phyloP scores from a whole-genome alignment of 2,888 invertebrate genomes.

The Cordilura impudica region DNA sequence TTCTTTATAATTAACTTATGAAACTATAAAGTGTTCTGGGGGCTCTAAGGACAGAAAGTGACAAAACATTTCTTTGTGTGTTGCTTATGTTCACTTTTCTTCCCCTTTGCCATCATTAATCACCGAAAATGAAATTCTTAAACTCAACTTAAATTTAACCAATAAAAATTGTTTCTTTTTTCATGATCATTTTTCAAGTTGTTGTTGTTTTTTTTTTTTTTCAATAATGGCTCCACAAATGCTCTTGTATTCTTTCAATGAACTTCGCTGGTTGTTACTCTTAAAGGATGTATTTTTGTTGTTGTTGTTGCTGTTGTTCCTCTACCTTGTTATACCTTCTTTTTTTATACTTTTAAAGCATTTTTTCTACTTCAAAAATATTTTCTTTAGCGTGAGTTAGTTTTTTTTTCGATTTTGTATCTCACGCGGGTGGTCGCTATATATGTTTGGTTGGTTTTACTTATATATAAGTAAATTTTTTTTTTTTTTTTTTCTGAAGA shows the following conservation, averaged over 20 bases:
- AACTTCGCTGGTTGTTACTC: constrained; percentile 6
- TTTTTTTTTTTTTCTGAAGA: constrained; percentile 28
- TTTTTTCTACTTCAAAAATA: background rate
- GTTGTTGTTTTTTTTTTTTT: background rate
- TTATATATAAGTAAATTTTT: background rate
- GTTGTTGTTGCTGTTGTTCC: constrained; percentile 21
- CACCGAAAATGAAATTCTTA: background rate
- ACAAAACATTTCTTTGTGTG: constrained; percentile 22
- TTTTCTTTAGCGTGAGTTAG: constrained; percentile 45
- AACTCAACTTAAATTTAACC: constrained; percentile 24
- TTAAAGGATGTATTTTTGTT: constrained; percentile 32
- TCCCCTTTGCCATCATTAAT: constrained; percentile 5
- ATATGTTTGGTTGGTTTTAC: background rate
- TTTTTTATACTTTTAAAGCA: background rate
- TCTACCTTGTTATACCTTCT: constrained; percentile 15
- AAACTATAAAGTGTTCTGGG: background rate
- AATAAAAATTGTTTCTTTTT: constrained; percentile 45
- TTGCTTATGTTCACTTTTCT: background rate
- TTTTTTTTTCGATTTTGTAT: constrained; percentile 18
- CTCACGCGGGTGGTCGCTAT: constrained; percentile 60
- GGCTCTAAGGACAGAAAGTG: constrained; percentile 45
- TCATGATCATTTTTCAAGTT: background rate
- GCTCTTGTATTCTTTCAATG: constrained; percentile 34
- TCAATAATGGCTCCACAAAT: constrained; percentile 42
- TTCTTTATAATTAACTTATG: too few species aligned